Evolutionary conservation across 2,888 invertebrate species (phyloP).

Genomic region (Chymomyza procnemis): DNA sequence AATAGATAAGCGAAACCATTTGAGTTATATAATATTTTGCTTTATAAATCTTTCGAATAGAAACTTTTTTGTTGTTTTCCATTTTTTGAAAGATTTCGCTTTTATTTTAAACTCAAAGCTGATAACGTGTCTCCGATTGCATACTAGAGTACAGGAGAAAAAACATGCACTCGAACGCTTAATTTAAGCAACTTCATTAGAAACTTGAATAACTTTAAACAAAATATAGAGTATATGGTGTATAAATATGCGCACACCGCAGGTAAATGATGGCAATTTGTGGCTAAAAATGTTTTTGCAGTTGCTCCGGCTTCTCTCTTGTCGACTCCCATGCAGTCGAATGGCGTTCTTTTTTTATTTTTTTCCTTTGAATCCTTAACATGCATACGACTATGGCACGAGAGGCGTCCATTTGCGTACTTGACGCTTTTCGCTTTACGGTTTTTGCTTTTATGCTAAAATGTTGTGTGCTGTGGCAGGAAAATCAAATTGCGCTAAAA

Average conservation of each 20-base stretch:
- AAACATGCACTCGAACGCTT: too few species aligned
- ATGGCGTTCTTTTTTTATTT: too few species aligned
- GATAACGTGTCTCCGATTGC: too few species aligned
- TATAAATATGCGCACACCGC: slow-evolving; percentile 58
- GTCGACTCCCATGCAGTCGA: neutral
- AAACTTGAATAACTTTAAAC: slow-evolving; percentile 6
- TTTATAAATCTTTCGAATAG: too few species aligned
- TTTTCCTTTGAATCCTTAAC: neutral
- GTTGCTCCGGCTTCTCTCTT: neutral
- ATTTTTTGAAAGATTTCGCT: too few species aligned
- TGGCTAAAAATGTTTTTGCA: slow-evolving; percentile 41
- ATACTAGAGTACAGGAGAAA: too few species aligned
- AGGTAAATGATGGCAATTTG: slow-evolving; percentile 66
- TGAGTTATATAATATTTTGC: too few species aligned
- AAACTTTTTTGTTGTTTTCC: too few species aligned
- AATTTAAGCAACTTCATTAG: neutral
- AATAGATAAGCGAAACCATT: too few species aligned
- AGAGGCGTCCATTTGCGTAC: neutral
- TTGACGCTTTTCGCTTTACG: neutral
- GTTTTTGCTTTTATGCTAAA: slow-evolving; percentile 4
- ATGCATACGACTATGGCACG: neutral
- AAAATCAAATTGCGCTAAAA: slow-evolving; percentile 8
- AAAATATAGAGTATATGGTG: slow-evolving; percentile 29
- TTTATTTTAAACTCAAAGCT: too few species aligned
- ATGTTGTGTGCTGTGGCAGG: neutral